phyloP scores from a whole-genome alignment of 2,888 invertebrate species.

The Patella pellucida region DNA sequence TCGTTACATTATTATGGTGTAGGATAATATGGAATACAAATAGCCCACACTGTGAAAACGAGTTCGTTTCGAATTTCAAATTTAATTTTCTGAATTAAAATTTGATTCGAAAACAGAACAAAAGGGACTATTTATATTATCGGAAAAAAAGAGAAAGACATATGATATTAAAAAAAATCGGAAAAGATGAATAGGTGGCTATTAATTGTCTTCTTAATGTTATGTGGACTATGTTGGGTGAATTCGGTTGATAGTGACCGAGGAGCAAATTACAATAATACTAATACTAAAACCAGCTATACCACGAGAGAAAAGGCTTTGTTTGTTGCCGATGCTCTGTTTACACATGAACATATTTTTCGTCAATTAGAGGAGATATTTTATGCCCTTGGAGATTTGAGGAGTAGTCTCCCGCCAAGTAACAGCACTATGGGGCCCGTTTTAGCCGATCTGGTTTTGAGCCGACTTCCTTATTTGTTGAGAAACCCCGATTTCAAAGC shows the following conservation, averaged over 20 bases:
- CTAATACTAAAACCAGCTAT: not conserved
- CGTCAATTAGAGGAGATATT: slow-evolving; percentile 1
- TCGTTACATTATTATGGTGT: too few relatives aligned
- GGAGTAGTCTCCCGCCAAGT: not conserved
- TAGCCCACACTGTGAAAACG: too few relatives aligned
- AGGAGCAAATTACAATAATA: slow-evolving; percentile 4
- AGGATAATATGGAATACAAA: too few relatives aligned
- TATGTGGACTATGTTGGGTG: too few relatives aligned
- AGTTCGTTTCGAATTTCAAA: too few relatives aligned
- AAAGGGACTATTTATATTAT: too few relatives aligned
- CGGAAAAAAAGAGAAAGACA: too few relatives aligned
- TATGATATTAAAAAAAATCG: too few relatives aligned
- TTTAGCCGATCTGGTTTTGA: slow-evolving; percentile 13
- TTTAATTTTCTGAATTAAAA: too few relatives aligned
- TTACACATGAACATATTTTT: not conserved
- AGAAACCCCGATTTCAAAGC: slow-evolving; percentile 19
- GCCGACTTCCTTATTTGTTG: slow-evolving; percentile 22
- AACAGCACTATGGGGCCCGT: not conserved
- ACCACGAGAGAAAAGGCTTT: not conserved
- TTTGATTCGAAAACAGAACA: too few relatives aligned
- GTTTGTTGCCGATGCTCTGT: not conserved
- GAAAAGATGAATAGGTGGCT: too few relatives aligned
- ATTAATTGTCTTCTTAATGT: too few relatives aligned
- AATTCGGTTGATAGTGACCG: not conserved
- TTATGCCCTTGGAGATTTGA: not conserved